Evolutionary conservation across 1,140 invertebrate genomes (phyloP).

Genomic region (Dryas iulia): DNA sequence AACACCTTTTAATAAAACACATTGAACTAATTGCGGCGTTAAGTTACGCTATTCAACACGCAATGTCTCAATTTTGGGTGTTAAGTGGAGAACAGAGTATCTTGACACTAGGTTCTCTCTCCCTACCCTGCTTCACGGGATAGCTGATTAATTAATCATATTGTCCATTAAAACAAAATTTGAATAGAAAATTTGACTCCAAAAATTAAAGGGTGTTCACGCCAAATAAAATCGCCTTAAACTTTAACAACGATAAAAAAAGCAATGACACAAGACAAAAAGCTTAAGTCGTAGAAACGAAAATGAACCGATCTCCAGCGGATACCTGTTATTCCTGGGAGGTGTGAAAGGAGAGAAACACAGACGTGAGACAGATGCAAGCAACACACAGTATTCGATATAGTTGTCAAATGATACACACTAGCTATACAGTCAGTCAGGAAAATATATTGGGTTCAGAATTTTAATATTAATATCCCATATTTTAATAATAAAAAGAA

Average conservation of each 20-base stretch:
- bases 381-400: conserved; percentile 58
- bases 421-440: conserved; percentile 21
- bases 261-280: conserved; percentile 69
- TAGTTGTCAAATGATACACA: conserved; percentile 21
- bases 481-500: background rate
- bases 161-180: no score
- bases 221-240: background rate
- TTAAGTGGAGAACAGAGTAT: no score
- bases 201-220: background rate
- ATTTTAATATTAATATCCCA: background rate
- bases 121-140: no score
- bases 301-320: conserved; percentile 61
- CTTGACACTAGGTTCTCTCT: no score
- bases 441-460: background rate
- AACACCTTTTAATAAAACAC: background rate
- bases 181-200: background rate
- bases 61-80: no score
- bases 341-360: conserved; percentile 78
- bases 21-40: background rate
- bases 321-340: conserved; percentile 79
- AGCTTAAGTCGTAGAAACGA: conserved; percentile 57
- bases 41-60: no score
- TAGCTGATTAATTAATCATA: no score
- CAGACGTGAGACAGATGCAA: conserved; percentile 78
- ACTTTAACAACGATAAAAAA: conserved; percentile 34